Conservation (phyloP, 2,888 invertebrate genomes). For the Calliscelio sp. region DNA sequence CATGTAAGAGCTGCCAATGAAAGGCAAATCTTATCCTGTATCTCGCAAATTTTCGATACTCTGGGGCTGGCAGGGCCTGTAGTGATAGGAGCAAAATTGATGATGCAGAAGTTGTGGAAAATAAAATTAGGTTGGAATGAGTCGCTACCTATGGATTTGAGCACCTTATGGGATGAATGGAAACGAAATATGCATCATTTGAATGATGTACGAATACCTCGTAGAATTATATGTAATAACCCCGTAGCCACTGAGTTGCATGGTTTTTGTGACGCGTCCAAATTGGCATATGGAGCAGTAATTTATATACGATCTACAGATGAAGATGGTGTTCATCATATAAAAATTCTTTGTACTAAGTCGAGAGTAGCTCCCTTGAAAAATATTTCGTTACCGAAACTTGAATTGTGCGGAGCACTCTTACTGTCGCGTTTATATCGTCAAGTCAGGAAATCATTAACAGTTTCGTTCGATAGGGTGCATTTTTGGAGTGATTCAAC, state of each 20-base stretch:
- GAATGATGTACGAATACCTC: neutral
- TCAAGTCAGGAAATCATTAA: too few species aligned
- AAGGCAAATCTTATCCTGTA: constrained; percentile 2
- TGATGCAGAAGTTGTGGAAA: constrained; percentile 20
- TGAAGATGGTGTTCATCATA: neutral
- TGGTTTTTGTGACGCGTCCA: constrained; percentile 62
- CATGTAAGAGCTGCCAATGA: neutral
- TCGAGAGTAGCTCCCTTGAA: neutral
- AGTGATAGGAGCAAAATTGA: neutral
- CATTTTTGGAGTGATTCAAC: constrained; percentile 75
- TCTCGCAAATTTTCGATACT: constrained; percentile 13
- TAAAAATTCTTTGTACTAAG: neutral
- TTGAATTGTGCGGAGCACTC: constrained; percentile 6
- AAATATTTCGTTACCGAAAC: neutral
- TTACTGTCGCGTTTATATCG: too few species aligned
- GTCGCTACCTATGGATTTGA: neutral
- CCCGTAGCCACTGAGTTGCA: constrained; percentile 54
- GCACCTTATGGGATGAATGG: neutral
- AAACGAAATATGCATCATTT: neutral
- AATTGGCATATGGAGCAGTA: constrained; percentile 14
- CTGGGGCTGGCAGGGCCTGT: constrained; percentile 8
- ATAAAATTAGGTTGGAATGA: constrained; percentile 7
- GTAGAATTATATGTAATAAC: neutral
- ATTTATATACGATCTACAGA: neutral
- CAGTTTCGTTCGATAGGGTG: neutral